These are phyloP conservation scores for Plecotus auritus DNA, from an alignment of 2,113 vertebrate species.

Conservation along the genomic window DNA sequence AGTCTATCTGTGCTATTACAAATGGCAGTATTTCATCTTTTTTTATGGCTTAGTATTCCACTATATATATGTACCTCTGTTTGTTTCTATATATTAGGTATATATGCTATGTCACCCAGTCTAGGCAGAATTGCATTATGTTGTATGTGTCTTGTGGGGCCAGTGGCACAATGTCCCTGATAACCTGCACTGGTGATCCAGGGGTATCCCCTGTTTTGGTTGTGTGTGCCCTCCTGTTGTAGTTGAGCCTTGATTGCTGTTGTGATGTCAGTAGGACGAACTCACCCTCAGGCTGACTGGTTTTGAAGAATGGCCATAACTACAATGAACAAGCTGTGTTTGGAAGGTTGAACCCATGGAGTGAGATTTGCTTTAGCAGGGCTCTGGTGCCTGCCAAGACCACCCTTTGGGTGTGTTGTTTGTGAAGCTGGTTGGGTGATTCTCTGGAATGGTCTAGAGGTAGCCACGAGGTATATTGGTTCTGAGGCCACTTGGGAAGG, in stretches of 20 bases:
- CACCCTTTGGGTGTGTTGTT: not conserved
- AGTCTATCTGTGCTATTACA: not conserved
- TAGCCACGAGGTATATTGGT: not conserved
- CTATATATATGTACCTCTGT: not conserved
- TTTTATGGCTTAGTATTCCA: not conserved
- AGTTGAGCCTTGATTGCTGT: not conserved
- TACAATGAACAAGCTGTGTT: not conserved
- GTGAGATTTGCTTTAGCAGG: not conserved
- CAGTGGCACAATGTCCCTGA: not conserved
- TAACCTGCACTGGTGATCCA: not conserved
- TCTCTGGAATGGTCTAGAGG: not conserved
- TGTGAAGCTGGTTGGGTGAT: not conserved
- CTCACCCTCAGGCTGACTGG: not conserved
- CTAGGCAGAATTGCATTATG: not conserved
- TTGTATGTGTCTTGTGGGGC: not conserved
- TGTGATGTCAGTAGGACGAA: not conserved
- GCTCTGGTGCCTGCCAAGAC: not conserved
- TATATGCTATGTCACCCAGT: not conserved
- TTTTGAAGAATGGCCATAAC: not conserved
- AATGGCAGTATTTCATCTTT: not conserved
- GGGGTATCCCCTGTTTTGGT: not conserved
- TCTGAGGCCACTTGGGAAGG: not conserved
- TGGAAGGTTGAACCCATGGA: not conserved
- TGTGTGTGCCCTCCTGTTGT: not conserved
- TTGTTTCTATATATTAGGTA: not conserved